Base-by-base conservation (phyloP, 2,888 invertebrate genomes). In the Stenodera caucasica region DNA sequence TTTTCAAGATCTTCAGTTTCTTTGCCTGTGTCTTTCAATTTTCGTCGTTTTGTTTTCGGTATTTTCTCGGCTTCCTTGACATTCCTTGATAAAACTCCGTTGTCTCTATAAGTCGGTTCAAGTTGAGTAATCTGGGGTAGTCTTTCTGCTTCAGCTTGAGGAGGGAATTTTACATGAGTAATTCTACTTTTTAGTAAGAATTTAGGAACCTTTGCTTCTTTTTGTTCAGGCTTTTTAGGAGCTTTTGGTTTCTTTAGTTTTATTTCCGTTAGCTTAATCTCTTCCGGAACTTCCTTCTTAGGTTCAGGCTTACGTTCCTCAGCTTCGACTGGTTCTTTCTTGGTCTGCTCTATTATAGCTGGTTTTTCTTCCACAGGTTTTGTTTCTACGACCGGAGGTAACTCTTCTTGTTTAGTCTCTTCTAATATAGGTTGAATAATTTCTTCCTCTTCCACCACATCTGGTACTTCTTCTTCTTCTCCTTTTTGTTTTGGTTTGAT, bases 261-360 rank as follows among this genome's bases (percentile, higher is more conserved):
- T 50, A 90, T 81, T 76, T 87, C 84, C 55, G 86, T 84, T 67
- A 88, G 85, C 53, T 81, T 72, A 40, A 66, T 66, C 53, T 72
- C 75, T 45, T 75, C 80, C 54, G 68, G 71, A 1, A 32, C 23
- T 33, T 63, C 52, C 15, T 59, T 69, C 70, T 67, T 57, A 21
- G 57, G 61, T 26, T 77, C 74, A n/a, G 70, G 72, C 49, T 68
- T 66, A 65, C 68, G 69, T 23, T 73, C 62, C 67, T 59, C 74
- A 12, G 49, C 52, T 55, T 55, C 55, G 4, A 11, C 37, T 15
- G 2, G 72, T 75, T 50, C 59, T 53, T 61, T 49, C 58, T 66
- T 55, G 45, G 33, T 37, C 45, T 53, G 56, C 58, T 55, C 21
- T 18, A 14, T 18, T 14, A 30, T 18, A 12, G 6, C 21, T 15